These are phyloP conservation scores for Drosophila varians DNA, from an alignment of 1,140 invertebrate genomes.

Conservation along the genomic window DNA sequence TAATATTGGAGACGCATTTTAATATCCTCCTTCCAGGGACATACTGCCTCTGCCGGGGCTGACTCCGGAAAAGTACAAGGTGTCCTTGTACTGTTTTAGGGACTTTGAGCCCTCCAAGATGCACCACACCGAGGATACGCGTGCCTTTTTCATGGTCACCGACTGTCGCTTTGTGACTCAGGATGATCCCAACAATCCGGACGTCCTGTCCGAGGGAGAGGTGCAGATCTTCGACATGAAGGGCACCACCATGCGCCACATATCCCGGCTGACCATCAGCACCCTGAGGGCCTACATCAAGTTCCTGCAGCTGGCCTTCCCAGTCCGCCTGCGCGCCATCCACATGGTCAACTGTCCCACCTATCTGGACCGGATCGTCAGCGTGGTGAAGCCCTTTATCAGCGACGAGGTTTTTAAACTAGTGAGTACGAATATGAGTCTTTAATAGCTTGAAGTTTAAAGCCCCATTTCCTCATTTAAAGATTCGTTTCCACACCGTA, in stretches of 20 bases:
- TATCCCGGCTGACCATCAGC: conserved; percentile 86
- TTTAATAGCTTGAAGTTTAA: not conserved
- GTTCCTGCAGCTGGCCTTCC: conserved; percentile 88
- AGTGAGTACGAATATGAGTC: conserved; percentile 33
- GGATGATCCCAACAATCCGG: conserved; percentile 80
- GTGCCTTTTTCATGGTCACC: conserved; percentile 88
- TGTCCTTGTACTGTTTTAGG: conserved; percentile 86
- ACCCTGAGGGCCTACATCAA: conserved; percentile 84
- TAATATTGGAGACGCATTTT: not conserved
- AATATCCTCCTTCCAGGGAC: conserved; percentile 84
- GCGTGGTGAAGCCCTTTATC: conserved; percentile 87
- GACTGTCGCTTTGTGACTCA: conserved; percentile 87
- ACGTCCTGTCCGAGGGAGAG: conserved; percentile 84
- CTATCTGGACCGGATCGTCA: conserved; percentile 87
- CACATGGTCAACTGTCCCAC: conserved; percentile 88
- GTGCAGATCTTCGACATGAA: conserved; percentile 89
- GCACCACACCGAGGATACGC: conserved; percentile 87
- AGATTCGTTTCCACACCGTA: conserved; percentile 87
- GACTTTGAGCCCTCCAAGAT: conserved; percentile 86
- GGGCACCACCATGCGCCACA: conserved; percentile 86
- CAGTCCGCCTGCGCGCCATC: conserved; percentile 89
- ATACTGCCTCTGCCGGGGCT: conserved; percentile 86
- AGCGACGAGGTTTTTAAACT: conserved; percentile 86
- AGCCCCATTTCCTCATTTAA: too few relatives aligned
- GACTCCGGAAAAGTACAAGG: conserved; percentile 85